These are phyloP conservation scores for Cygnus atratus DNA, from an alignment of 2,113 vertebrate genomes.

Conservation along the genomic window DNA sequence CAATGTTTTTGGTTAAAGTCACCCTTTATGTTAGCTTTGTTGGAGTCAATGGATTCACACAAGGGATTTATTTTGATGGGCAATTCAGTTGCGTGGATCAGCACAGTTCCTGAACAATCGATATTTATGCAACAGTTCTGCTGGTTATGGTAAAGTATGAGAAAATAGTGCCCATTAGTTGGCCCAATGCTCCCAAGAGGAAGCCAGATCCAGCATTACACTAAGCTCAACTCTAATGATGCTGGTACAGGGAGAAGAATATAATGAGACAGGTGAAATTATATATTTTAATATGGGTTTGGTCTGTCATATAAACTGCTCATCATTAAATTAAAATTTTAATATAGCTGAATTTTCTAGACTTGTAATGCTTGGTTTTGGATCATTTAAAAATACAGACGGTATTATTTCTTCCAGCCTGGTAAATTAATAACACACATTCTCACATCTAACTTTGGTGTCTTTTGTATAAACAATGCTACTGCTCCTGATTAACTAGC, in stretches of 20 bases:
- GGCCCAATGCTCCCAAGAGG: neutral
- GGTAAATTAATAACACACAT: neutral
- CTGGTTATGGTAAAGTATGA: neutral
- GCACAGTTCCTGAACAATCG: neutral
- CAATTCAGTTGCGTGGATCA: neutral
- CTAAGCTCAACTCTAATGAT: neutral
- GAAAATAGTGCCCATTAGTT: neutral
- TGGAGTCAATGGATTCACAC: neutral
- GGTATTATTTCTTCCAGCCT: neutral
- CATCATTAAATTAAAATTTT: neutral
- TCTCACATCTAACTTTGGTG: neutral
- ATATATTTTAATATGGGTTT: neutral
- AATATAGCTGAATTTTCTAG: neutral
- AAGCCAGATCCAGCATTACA: neutral
- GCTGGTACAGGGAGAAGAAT: neutral
- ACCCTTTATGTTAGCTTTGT: neutral
- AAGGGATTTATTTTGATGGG: neutral
- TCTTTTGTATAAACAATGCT: accelerated
- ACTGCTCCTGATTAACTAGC: accelerated
- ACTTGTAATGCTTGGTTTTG: neutral
- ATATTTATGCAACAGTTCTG: neutral
- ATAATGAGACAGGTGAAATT: neutral
- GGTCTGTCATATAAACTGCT: neutral
- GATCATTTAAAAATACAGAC: neutral
- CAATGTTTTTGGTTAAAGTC: neutral